Base-by-base conservation (phyloP, 1,140 invertebrate genomes). In the Drosophila pseudoobscura region DNA sequence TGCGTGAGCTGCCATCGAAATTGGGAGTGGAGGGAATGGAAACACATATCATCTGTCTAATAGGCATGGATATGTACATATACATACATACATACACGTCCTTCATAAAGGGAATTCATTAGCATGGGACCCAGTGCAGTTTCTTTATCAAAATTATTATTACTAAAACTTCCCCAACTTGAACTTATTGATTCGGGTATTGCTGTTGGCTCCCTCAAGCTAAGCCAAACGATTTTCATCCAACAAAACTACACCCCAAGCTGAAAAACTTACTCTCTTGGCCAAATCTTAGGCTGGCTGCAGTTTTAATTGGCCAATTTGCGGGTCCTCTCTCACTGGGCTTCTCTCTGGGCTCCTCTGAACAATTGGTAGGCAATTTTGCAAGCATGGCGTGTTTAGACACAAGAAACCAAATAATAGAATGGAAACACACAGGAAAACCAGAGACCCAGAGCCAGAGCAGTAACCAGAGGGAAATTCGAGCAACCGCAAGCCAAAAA, bases 241-340 rank as follows among this genome's bases (percentile, higher is more conserved):
- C 4, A 26, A 26, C 24, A 26, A 50, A 58, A 75, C 71, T 75
- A 75, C 54, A 13, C 43, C 20, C 11, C 22, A 26, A 41, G 35
- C n/a, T 47, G 15, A 15, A 20, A 50, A 58, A 54, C 59, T 53
- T 56, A 64, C 57, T 44, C 15, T 71, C 59, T 22, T 57, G 41
- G 56, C 52, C 41, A 62, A 80, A 55, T 87, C 82, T 59, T 43
- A 41, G 62, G 8, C 47, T 20, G 68, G 78, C 74, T 58, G 51
- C 55, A 87, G 63, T 88, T 87, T 88, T 87, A 87, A 87, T 87
- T 87, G 82, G 83, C 83, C 82, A 87, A 87, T 87, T 87, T 82
- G 62, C 44, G 64, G 66, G 13, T 70, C 20, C 51, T 57, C 64
- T 57, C 20, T 20, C 20, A 20, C 20, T 20, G 20, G 64, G 52